phyloP scores from a whole-genome alignment of 2,888 invertebrate genomes.

The Priocnemis perturbator region DNA sequence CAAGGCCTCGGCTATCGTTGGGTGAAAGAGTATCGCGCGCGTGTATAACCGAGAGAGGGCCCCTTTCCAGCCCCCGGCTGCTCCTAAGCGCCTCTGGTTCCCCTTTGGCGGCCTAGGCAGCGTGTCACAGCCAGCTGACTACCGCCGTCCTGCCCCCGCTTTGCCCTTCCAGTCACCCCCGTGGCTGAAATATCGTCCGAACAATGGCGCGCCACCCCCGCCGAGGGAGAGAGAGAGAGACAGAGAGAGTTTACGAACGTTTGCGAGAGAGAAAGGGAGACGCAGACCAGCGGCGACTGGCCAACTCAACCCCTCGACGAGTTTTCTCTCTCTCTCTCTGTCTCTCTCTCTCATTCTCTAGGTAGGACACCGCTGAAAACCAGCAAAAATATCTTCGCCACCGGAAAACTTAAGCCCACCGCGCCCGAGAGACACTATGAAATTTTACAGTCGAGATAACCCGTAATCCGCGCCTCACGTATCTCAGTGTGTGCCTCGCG shows the following conservation, averaged over 20 bases:
- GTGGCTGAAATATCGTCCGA: conserved; percentile 73
- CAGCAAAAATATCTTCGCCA: conserved; percentile 64
- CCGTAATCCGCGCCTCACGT: conserved; percentile 21
- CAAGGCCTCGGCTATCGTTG: conserved; percentile 64
- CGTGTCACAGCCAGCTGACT: conserved; percentile 76
- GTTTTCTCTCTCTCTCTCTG: conserved; percentile 6
- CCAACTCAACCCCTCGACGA: conserved; percentile 44
- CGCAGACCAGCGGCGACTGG: conserved; percentile 49
- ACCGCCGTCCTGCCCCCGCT: conserved; percentile 57
- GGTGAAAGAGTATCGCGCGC: conserved; percentile 64
- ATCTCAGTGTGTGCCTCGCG: background rate
- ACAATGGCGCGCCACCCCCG: conserved; percentile 70
- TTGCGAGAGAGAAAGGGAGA: conserved; percentile 34
- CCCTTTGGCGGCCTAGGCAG: conserved; percentile 72
- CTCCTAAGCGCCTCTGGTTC: conserved; percentile 71
- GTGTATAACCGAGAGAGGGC: conserved; percentile 54
- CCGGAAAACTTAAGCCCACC: conserved; percentile 63
- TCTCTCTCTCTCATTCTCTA: conserved; percentile 14
- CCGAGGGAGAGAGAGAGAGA: conserved; percentile 43
- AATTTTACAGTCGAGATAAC: conserved; percentile 63
- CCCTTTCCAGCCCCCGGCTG: conserved; percentile 67
- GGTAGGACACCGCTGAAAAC: conserved; percentile 34
- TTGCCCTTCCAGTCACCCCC: conserved; percentile 61
- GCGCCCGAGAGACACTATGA: conserved; percentile 56
- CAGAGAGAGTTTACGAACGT: conserved; percentile 32